Base-by-base conservation (phyloP, 2,113 vertebrate genomes). In the Coreoperca whiteheadi region DNA sequence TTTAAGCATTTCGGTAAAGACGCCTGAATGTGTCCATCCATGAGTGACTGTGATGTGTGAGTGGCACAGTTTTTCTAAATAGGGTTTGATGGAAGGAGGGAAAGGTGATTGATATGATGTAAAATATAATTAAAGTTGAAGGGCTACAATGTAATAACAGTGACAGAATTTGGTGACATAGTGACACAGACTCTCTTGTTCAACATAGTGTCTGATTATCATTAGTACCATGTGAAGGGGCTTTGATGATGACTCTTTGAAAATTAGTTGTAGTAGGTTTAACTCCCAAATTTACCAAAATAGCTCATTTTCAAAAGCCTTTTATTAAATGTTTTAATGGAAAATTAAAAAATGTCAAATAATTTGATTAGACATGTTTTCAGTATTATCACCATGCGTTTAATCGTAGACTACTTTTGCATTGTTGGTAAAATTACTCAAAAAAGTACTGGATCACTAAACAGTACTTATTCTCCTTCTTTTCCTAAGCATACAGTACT, bases 81-180 rank as follows among this genome's bases (percentile, higher is more conserved):
- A 50, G 64, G 21, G 28, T 51, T 77, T 65, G 18, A 70, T 60
- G 34, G 50, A 28, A 61, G 32, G 2, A 61, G 21, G 67, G 6
- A 39, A 56, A 51, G 54, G 41, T 63, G 60, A 85, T 80, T 88
- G 77, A 77, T 30, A 41, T 66, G 54, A 82, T 48, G 51, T 53
- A 23, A 64, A 74, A 59, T 84, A 23, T 85, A 76, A 88, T 81
- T 78, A 64, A 63, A 57, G 34, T 67, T 80, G 73, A 87, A 63
- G n/a, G 51, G 51, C 46, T n/a, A 3, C 6, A 50, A 25, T 69
- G 23, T 71, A 61, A 53, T 60, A 32, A n/a, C 56, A n/a, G 50
- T 76, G 86, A 82, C 75, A 78, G 53, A 84, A 63, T 80, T 80
- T 46, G 76, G 28, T 84, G 69, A 73, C 66, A 71, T 41, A 77